Conservation (phyloP, 2,113 vertebrate genomes). For the Melanocharis versteri region DNA sequence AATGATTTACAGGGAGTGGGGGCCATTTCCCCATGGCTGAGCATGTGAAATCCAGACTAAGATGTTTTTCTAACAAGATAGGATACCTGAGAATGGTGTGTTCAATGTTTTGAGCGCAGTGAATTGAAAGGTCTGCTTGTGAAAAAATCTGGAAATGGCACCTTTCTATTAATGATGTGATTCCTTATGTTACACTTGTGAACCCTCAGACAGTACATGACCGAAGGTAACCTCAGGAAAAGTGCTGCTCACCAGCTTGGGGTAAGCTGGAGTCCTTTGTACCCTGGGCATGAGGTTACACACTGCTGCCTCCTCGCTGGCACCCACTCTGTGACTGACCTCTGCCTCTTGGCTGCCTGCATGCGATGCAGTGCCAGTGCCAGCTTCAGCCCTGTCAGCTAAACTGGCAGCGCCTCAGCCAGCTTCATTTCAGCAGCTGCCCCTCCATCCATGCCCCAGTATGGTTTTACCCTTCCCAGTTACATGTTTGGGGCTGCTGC, state of each 20-base stretch:
- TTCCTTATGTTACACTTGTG: neutral
- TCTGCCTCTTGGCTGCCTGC: neutral
- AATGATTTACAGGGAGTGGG: neutral
- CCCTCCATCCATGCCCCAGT: neutral
- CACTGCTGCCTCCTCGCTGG: neutral
- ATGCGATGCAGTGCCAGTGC: neutral
- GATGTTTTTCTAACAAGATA: neutral
- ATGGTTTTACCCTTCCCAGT: neutral
- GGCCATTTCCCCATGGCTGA: neutral
- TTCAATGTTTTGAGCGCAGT: neutral
- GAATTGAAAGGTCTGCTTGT: neutral
- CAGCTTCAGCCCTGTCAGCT: neutral
- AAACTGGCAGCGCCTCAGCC: neutral
- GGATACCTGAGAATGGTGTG: neutral
- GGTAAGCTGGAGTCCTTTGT: neutral
- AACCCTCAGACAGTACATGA: neutral
- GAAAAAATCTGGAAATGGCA: neutral
- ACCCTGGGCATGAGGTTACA: neutral
- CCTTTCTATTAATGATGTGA: neutral
- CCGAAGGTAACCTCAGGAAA: neutral
- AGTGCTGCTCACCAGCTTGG: neutral
- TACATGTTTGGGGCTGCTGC: neutral
- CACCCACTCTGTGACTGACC: neutral
- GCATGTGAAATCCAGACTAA: neutral
- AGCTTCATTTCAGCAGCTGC: neutral